These are phyloP conservation scores for Sebastes matsubarae DNA, from an alignment of 2,797 vertebrate genomes.

Conservation along the genomic window DNA sequence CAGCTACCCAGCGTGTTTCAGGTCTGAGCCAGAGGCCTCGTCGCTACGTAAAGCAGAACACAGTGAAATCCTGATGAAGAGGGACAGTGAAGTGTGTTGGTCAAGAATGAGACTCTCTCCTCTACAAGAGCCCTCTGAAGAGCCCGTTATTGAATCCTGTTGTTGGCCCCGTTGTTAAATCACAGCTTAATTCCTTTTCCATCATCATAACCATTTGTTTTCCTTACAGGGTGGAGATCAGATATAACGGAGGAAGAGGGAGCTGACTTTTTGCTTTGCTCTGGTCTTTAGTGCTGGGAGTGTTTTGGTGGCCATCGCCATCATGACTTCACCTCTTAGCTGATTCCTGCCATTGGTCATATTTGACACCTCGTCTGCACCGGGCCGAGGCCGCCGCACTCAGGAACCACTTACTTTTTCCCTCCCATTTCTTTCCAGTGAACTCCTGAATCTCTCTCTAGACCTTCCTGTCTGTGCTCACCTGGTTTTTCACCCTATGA, in stretches of 20 bases:
- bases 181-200: conserved; percentile 79
- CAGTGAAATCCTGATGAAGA: conserved; percentile 70
- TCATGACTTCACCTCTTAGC: conserved; percentile 59
- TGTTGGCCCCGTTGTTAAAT: conserved; percentile 73
- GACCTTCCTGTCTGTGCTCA: neutral
- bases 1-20: neutral
- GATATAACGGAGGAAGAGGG: conserved; percentile 7
- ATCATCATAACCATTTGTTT: conserved; percentile 83
- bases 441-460: neutral
- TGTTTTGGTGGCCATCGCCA: conserved; percentile 48
- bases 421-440: neutral
- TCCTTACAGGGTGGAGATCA: conserved; percentile 54
- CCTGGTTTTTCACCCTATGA: neutral
- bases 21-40: conserved; percentile 18
- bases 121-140: conserved; percentile 43
- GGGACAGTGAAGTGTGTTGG: conserved; percentile 76
- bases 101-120: conserved; percentile 66
- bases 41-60: conserved; percentile 59
- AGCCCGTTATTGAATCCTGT: conserved; percentile 59
- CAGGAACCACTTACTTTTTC: conserved; percentile 2
- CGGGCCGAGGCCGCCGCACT: conserved; percentile 7
- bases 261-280: conserved; percentile 7
- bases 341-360: conserved; percentile 73
- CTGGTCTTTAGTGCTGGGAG: conserved; percentile 36
- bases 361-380: conserved; percentile 56